Evolutionary conservation across 1,140 invertebrate genomes (phyloP).

Genomic region (Andrena cerasifolii): DNA sequence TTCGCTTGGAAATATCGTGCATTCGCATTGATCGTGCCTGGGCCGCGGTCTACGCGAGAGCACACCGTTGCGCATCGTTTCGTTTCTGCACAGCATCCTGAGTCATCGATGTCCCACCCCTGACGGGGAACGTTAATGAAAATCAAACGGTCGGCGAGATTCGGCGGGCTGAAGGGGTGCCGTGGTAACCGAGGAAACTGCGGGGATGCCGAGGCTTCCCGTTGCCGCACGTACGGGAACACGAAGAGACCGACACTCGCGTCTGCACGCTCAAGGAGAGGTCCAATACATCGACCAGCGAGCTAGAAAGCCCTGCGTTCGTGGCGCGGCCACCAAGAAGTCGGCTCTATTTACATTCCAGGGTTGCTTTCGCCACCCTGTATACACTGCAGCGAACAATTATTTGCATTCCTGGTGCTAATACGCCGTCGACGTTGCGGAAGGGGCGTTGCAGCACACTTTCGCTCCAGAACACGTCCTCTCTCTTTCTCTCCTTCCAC

Average conservation of each 20-base stretch:
- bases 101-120: too few species aligned
- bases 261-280: constrained; percentile 5
- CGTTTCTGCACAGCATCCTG: too few species aligned
- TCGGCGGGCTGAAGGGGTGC: constrained; percentile 14
- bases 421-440: constrained; percentile 49
- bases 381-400: constrained; percentile 74
- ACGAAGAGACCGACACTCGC: not conserved
- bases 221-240: not conserved
- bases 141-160: constrained; percentile 25
- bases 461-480: constrained; percentile 7
- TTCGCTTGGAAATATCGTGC: not conserved
- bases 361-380: constrained; percentile 70
- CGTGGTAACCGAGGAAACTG: too few species aligned
- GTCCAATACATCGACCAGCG: constrained; percentile 53
- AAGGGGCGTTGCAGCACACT: constrained; percentile 41
- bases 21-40: too few species aligned
- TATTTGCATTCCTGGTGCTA: constrained; percentile 78
- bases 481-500: not conserved
- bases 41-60: too few species aligned
- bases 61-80: too few species aligned
- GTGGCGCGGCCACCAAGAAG: constrained; percentile 49
- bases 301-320: constrained; percentile 38
- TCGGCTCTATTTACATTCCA: constrained; percentile 79
- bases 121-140: constrained; percentile 16
- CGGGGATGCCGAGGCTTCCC: constrained; percentile 12